These are phyloP conservation scores for Tipula unca DNA, from an alignment of 2,888 invertebrate species.

Conservation along the genomic window DNA sequence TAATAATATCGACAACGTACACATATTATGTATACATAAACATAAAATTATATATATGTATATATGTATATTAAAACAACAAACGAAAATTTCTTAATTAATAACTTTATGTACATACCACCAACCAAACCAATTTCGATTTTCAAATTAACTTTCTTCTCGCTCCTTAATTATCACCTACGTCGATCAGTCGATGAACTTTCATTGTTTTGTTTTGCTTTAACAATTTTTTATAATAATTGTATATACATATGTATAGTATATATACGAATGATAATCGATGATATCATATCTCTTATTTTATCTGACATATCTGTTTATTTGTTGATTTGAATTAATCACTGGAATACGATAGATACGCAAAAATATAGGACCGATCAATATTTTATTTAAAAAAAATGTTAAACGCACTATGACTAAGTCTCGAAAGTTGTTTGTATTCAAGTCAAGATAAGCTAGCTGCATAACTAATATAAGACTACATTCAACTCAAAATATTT, in stretches of 20 bases:
- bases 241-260: no score
- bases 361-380: no score
- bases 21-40: not conserved
- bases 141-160: not conserved
- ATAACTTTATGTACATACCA: not conserved
- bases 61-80: not conserved
- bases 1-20: no score
- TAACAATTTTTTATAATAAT: not conserved
- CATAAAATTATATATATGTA: not conserved
- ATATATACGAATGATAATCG: not conserved
- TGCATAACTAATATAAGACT: no score
- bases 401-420: no score
- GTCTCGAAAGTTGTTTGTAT: no score
- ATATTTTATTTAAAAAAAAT: no score
- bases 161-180: not conserved
- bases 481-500: no score
- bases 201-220: not conserved
- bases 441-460: no score
- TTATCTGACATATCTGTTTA: not conserved
- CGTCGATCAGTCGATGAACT: not conserved
- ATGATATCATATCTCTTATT: not conserved
- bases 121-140: not conserved
- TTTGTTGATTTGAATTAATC: not conserved
- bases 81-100: not conserved
- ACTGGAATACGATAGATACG: not conserved